phyloP scores from a whole-genome alignment of 2,113 vertebrate genomes.

The Meles meles region DNA sequence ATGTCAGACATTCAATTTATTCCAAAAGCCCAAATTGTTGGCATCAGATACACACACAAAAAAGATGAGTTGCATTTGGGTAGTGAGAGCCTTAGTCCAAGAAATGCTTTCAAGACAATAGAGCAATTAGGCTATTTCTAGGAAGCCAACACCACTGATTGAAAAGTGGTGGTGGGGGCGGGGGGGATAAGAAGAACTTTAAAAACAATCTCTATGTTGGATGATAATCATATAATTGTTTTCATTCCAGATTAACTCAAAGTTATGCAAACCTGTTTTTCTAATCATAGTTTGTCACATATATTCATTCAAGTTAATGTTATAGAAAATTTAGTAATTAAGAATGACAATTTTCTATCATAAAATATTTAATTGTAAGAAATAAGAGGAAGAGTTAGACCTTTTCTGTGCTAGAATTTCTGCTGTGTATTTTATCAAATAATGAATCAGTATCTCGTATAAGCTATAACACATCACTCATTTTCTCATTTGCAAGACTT shows the following conservation, averaged over 20 bases:
- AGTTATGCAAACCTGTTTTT: slow-evolving; percentile 39
- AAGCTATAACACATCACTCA: slow-evolving; percentile 41
- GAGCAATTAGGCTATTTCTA: slow-evolving; percentile 26
- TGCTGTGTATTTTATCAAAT: slow-evolving; percentile 29
- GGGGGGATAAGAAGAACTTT: background rate
- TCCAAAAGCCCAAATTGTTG: background rate
- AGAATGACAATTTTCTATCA: slow-evolving; percentile 23
- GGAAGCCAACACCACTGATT: background rate
- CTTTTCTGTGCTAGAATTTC: slow-evolving; percentile 10
- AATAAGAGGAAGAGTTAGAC: background rate
- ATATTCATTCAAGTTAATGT: background rate
- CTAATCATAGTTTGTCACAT: background rate
- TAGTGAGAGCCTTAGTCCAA: background rate
- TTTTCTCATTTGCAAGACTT: background rate
- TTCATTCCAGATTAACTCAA: background rate
- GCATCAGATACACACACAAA: background rate
- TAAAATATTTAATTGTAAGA: slow-evolving; percentile 38
- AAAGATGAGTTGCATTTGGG: background rate
- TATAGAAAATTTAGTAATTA: slow-evolving; percentile 20
- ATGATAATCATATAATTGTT: background rate
- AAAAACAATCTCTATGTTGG: background rate
- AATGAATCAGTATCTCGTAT: slow-evolving; percentile 20
- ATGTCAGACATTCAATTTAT: background rate
- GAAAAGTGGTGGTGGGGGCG: background rate
- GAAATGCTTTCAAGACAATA: slow-evolving; percentile 42